These are phyloP conservation scores for Hirudo medicinalis DNA, from an alignment of 1,140 invertebrate species.

Conservation along the genomic window DNA sequence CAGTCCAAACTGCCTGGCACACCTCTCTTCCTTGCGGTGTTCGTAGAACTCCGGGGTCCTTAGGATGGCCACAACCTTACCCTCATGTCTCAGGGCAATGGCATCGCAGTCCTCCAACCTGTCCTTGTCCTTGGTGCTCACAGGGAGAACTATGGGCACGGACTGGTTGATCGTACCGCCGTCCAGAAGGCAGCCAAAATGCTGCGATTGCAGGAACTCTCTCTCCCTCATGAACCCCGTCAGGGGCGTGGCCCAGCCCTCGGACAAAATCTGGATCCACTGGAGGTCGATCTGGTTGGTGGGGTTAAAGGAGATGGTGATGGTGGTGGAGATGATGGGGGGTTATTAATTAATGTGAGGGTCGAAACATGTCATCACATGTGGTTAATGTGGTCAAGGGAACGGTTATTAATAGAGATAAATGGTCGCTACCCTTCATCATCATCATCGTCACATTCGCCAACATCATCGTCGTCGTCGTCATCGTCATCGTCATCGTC, in stretches of 20 bases:
- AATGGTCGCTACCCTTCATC: too few relatives aligned
- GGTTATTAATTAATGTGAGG: too few relatives aligned
- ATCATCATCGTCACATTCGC: too few relatives aligned
- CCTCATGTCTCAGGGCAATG: constrained; percentile 50
- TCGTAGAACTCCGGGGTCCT: constrained; percentile 82
- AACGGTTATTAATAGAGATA: too few relatives aligned
- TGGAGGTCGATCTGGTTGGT: constrained; percentile 64
- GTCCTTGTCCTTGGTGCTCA: constrained; percentile 61
- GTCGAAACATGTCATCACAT: too few relatives aligned
- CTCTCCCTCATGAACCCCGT: constrained; percentile 90
- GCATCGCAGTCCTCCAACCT: constrained; percentile 53
- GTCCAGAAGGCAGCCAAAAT: constrained; percentile 75
- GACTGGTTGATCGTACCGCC: constrained; percentile 68
- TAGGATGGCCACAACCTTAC: constrained; percentile 65
- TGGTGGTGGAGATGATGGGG: too few relatives aligned
- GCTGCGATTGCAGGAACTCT: constrained; percentile 82
- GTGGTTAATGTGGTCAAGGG: too few relatives aligned
- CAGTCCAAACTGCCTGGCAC: constrained; percentile 80
- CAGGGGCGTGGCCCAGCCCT: constrained; percentile 93
- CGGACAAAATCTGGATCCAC: constrained; percentile 77
- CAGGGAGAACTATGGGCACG: constrained; percentile 81
- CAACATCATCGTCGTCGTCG: too few relatives aligned
- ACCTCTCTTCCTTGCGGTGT: constrained; percentile 87
- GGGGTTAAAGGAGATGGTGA: neutral
- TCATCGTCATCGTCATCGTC: too few relatives aligned